Percentiles rank a stretch among this genome's conserved stretches.
These are phyloP conservation scores for Nymphalis c-album DNA, from an alignment of 2,888 invertebrate species.

Conservation along the genomic window DNA sequence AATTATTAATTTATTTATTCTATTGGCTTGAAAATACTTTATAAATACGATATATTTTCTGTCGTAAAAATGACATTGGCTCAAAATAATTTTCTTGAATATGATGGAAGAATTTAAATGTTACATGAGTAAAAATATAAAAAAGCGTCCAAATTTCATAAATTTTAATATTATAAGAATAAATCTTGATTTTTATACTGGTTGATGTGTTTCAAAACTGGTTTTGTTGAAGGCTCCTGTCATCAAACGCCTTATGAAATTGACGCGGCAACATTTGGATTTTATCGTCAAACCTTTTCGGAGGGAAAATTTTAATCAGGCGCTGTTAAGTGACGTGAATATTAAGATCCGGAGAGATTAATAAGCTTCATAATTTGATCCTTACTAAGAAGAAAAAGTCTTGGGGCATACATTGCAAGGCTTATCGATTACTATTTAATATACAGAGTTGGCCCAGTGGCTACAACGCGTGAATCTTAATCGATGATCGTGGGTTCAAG, in stretches of 20 bases:
- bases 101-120: too few species aligned
- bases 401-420: background rate
- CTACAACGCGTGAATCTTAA: too few species aligned
- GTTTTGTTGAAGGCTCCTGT: constrained; percentile 25
- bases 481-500: too few species aligned
- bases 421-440: background rate
- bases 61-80: too few species aligned
- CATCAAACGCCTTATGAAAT: constrained; percentile 49
- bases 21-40: too few species aligned
- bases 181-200: background rate
- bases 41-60: too few species aligned
- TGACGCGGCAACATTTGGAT: constrained; percentile 62
- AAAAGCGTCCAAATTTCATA: too few species aligned
- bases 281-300: constrained; percentile 59
- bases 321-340: constrained; percentile 41
- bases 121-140: too few species aligned
- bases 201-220: constrained; percentile 9
- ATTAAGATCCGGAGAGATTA: constrained; percentile 44
- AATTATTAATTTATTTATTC: too few species aligned
- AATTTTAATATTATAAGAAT: too few species aligned
- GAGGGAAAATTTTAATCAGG: constrained; percentile 54
- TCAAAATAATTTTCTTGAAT: too few species aligned
- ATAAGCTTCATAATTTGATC: constrained; percentile 40
- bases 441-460: too few species aligned
- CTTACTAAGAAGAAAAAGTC: constrained; percentile 5